Base-by-base conservation (phyloP, 2,113 vertebrate species). In the Crotalus tigris region DNA sequence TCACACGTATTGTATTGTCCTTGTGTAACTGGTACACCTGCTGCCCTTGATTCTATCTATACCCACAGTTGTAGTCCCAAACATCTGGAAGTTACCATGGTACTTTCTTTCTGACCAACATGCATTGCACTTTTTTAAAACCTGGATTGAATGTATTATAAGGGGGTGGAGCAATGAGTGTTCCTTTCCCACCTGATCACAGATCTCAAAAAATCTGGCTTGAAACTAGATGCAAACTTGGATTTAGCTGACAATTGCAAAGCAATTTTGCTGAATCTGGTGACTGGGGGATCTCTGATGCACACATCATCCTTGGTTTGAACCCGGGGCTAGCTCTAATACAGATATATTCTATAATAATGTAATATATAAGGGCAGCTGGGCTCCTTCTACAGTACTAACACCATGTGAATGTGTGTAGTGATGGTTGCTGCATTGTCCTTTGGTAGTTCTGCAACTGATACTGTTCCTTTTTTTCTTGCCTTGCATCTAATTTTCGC, bases 121-220 rank as follows among this genome's bases (percentile, higher is more conserved):
- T 51, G 44, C 55, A 61, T 53, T 87, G 85, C 57, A 33, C 57
- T 33, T n/a, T 61, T 53, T 29, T 1, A 24, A 33, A 69, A 61
- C 5, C 10, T 39, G 57, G 46, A 13, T 24, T 87, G 44, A n/a
- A n/a, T 53, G 46, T 6, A 51, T 1, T 29, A 0, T 10, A 91
- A 89, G 61, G 8, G 4, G 55, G 33, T 58, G 86, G 4, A 49
- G 85, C 23, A 69, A 69, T 33, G 7, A 26, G 51, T 44, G 24
- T 57, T 93, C 92, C 29, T 7, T 0, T 21, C 75, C 33, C 4
- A 85, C n/a, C 87, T 94, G 64, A 23, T 92, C 92, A 53, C 94
- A 39, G 17, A n/a, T 11, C 61, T 93, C 85, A 81, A 94, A 94
- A 94, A 94, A 90, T 92, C 92, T 95, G 96, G 93, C 91, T 89